phyloP scores from a whole-genome alignment of 1,140 invertebrate genomes.

The Zaprionus africanus region DNA sequence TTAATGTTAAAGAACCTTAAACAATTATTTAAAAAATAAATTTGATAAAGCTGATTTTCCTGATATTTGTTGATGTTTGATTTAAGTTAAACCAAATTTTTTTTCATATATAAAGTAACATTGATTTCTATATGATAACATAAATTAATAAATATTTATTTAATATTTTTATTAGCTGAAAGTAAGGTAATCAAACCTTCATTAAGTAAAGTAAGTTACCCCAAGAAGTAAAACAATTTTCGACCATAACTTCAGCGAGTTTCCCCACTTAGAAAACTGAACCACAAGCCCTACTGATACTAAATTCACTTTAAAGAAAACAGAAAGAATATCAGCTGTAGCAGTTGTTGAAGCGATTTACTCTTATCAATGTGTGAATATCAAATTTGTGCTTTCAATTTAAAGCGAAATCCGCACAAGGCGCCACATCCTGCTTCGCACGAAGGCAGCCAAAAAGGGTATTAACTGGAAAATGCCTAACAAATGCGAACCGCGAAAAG shows the following conservation, averaged over 20 bases:
- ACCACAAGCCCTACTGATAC: not conserved
- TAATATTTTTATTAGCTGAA: too few relatives aligned
- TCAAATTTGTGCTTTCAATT: slow-evolving; percentile 5
- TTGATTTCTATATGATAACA: too few relatives aligned
- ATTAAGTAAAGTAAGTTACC: too few relatives aligned
- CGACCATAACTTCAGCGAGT: not conserved
- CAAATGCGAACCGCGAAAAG: slow-evolving; percentile 41
- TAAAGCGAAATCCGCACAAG: not conserved
- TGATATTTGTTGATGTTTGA: too few relatives aligned
- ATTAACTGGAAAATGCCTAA: slow-evolving; percentile 4
- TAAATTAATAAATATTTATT: too few relatives aligned
- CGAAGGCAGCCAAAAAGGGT: not conserved
- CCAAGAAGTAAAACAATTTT: too few relatives aligned
- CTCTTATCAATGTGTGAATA: slow-evolving; percentile 6
- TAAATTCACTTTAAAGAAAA: not conserved
- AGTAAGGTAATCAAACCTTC: too few relatives aligned
- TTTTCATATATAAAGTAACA: too few relatives aligned
- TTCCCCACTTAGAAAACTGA: not conserved
- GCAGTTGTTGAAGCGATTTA: not conserved
- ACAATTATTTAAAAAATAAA: too few relatives aligned
- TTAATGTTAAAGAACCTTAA: too few relatives aligned
- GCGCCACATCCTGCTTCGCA: not conserved
- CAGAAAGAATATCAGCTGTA: not conserved
- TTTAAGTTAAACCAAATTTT: too few relatives aligned
- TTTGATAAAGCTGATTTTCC: too few relatives aligned